These are phyloP conservation scores for Zeugodacus cucurbitae DNA, from an alignment of 1,140 invertebrate genomes.

Conservation along the genomic window DNA sequence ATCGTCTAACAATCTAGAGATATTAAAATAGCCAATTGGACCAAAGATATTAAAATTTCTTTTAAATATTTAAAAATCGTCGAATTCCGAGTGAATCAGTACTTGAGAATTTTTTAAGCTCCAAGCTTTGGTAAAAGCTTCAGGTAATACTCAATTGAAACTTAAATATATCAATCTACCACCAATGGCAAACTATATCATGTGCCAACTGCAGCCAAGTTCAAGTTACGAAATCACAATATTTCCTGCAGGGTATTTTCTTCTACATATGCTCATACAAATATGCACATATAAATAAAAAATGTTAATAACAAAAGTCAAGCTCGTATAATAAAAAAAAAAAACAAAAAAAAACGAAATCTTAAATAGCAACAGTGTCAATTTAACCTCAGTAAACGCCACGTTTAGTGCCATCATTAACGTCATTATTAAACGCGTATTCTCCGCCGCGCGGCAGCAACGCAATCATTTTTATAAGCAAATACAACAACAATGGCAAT, in stretches of 20 bases:
- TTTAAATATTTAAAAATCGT: no score
- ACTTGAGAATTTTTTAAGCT: no score
- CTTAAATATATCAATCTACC: no score
- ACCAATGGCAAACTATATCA: no score
- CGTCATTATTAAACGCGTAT: neutral
- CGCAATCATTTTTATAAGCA: neutral
- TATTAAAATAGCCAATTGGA: no score
- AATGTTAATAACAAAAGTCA: neutral
- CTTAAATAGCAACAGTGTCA: neutral
- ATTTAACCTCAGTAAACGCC: conserved; percentile 5
- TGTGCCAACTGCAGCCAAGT: no score
- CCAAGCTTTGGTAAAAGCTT: no score
- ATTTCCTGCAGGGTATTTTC: neutral
- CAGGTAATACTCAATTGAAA: no score
- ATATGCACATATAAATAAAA: neutral
- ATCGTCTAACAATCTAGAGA: no score
- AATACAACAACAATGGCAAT: neutral
- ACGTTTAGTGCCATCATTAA: conserved; percentile 19
- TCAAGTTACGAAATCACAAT: neutral
- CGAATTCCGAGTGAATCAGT: no score
- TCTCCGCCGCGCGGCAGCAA: neutral
- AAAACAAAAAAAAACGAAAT: no score
- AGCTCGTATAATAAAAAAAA: neutral
- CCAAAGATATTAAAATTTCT: no score
- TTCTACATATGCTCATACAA: neutral